phyloP scores from a whole-genome alignment of 53 echinoderm and acorn worm species.

The Astropecten irregularis region DNA sequence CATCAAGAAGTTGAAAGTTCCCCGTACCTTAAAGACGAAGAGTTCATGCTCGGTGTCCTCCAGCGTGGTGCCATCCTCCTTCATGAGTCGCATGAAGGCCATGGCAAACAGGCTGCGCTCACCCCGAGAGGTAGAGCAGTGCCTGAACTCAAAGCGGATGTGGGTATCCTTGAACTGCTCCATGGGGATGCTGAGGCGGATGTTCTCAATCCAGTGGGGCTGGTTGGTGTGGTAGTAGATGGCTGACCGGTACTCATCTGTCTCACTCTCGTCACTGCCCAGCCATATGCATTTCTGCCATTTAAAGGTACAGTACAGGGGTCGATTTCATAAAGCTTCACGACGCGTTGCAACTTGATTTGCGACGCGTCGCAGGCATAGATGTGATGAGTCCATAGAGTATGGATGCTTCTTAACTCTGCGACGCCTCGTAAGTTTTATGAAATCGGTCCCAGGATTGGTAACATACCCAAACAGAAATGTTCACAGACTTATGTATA shows the following conservation, averaged over 20 bases:
- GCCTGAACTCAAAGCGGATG: constrained; percentile 82
- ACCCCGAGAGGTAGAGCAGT: constrained; percentile 58
- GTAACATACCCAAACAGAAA: no score
- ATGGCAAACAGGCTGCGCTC: constrained; percentile 80
- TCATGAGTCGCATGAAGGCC: constrained; percentile 90
- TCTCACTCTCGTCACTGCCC: constrained; percentile 65
- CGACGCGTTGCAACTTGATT: no score
- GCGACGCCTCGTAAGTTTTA: no score
- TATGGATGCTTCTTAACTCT: no score
- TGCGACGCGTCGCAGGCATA: no score
- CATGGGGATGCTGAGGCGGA: constrained; percentile 82
- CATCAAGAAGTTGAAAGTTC: no score
- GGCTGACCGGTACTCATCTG: constrained; percentile 69
- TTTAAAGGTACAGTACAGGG: not conserved
- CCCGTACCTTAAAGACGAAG: constrained; percentile 83
- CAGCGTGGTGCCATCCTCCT: constrained; percentile 86
- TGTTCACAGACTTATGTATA: no score
- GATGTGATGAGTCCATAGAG: no score
- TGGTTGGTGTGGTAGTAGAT: constrained; percentile 61
- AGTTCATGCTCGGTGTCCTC: constrained; percentile 80
- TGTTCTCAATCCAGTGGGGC: constrained; percentile 84
- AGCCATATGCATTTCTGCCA: constrained; percentile 73
- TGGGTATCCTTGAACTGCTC: constrained; percentile 85
- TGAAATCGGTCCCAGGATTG: no score
- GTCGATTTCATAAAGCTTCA: no score